Conservation (phyloP, 2,888 invertebrate species). For the Caenorhabditis macrosperma region DNA sequence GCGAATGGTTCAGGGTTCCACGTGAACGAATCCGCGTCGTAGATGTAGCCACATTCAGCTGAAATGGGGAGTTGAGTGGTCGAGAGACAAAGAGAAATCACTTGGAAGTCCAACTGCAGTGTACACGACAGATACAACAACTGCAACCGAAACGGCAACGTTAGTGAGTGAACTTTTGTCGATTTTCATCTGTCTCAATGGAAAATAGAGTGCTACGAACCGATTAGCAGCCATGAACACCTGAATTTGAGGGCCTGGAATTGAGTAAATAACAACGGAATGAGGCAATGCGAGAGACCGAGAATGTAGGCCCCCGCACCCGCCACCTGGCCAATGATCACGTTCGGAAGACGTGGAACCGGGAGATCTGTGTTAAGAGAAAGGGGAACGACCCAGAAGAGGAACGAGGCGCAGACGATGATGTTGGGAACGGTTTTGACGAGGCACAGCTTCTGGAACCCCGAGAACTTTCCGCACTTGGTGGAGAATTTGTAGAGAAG, state of each 20-base stretch:
- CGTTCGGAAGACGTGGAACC: conserved; percentile 25
- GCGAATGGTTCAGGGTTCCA: conserved; percentile 29
- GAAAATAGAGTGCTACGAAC: conserved; percentile 31
- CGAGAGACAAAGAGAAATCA: no score
- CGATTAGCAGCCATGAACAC: conserved; percentile 40
- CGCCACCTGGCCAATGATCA: conserved; percentile 28
- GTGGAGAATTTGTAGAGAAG: conserved; percentile 20
- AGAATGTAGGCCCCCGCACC: conserved; percentile 37
- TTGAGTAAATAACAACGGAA: not conserved
- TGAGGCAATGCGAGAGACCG: not conserved
- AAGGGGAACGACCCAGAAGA: conserved; percentile 32
- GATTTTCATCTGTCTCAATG: conserved; percentile 17
- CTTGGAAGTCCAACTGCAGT: conserved; percentile 25
- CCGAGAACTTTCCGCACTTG: not conserved
- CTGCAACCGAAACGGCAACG: conserved; percentile 1
- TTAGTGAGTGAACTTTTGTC: conserved; percentile 18
- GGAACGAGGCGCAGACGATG: conserved; percentile 26
- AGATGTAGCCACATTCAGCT: conserved; percentile 39
- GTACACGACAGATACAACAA: conserved; percentile 2
- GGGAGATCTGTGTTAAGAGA: not conserved
- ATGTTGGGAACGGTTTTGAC: conserved; percentile 41
- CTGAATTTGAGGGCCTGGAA: conserved; percentile 37
- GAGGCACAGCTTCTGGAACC: conserved; percentile 38
- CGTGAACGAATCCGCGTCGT: conserved; percentile 12
- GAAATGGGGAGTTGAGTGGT: no score